Evolutionary conservation across 2,888 invertebrate genomes (phyloP).

Genomic region (Eupithecia tripunctaria): DNA sequence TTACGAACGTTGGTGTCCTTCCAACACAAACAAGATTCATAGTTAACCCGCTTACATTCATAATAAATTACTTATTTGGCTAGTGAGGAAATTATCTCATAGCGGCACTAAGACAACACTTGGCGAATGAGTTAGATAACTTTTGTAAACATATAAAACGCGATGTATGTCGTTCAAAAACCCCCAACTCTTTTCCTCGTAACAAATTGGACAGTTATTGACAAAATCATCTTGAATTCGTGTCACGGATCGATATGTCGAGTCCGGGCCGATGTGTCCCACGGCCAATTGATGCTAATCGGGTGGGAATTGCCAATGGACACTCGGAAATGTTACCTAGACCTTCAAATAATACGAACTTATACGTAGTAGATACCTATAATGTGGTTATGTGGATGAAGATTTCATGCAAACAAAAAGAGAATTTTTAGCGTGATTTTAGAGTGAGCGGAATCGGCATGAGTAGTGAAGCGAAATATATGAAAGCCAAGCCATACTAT

Average conservation of each 20-base stretch:
- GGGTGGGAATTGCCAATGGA: background rate
- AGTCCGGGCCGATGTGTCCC: background rate
- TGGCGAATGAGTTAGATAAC: too few relatives aligned
- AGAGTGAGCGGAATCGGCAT: background rate
- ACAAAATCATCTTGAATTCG: background rate
- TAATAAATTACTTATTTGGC: background rate
- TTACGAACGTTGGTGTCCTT: background rate
- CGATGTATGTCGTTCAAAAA: background rate
- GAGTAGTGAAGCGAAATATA: background rate
- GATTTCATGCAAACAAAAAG: background rate
- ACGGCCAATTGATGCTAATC: constrained; percentile 1
- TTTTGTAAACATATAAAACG: background rate
- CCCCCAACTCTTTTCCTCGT: constrained; percentile 1
- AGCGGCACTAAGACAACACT: too few relatives aligned
- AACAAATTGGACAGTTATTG: background rate
- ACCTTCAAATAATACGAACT: background rate
- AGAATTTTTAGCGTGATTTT: background rate
- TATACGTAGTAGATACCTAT: too few relatives aligned
- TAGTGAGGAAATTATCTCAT: background rate
- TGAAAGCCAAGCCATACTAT: background rate
- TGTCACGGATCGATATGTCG: background rate
- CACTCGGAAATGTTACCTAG: background rate
- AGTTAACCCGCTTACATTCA: too few relatives aligned
- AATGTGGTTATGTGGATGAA: background rate
- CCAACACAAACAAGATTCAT: background rate